phyloP scores from a whole-genome alignment of 2,797 vertebrate species.

The Heteromormyrus szaboi region DNA sequence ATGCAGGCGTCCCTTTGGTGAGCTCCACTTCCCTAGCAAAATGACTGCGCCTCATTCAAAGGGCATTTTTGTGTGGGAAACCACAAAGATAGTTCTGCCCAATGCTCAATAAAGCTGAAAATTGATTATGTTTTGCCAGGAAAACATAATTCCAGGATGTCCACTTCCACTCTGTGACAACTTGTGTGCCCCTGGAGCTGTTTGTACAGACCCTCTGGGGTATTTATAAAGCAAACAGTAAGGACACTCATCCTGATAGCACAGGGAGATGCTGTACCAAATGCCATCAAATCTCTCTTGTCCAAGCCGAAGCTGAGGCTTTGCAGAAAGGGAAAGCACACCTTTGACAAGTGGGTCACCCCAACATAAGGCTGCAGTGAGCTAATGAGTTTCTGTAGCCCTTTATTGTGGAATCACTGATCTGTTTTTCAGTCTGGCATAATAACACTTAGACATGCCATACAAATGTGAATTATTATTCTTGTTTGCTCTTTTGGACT shows the following conservation, averaged over 20 bases:
- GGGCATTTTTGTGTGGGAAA: constrained; percentile 39
- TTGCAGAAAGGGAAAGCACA: constrained; percentile 30
- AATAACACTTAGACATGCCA: not conserved
- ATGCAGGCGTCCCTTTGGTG: constrained; percentile 30
- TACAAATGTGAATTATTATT: not conserved
- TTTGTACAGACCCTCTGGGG: constrained; percentile 38
- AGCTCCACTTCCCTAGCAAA: constrained; percentile 36
- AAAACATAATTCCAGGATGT: constrained; percentile 46
- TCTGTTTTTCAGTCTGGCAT: not conserved
- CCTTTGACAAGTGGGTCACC: constrained; percentile 28
- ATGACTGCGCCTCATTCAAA: constrained; percentile 13
- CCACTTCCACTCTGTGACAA: constrained; percentile 33
- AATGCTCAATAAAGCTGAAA: constrained; percentile 33
- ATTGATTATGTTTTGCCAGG: constrained; percentile 32
- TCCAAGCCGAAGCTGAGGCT: not conserved
- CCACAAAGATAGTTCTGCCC: constrained; percentile 22
- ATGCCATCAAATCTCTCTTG: not conserved
- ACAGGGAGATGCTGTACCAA: constrained; percentile 16
- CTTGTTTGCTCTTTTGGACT: not conserved
- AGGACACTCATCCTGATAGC: constrained; percentile 32
- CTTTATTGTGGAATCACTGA: not conserved
- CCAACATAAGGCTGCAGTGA: not conserved
- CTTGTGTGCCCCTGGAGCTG: constrained; percentile 35
- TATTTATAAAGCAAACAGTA: constrained; percentile 43
- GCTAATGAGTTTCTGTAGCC: not conserved